Base-by-base conservation (phyloP, 1,140 invertebrate genomes). In the Drosophila burlai region DNA sequence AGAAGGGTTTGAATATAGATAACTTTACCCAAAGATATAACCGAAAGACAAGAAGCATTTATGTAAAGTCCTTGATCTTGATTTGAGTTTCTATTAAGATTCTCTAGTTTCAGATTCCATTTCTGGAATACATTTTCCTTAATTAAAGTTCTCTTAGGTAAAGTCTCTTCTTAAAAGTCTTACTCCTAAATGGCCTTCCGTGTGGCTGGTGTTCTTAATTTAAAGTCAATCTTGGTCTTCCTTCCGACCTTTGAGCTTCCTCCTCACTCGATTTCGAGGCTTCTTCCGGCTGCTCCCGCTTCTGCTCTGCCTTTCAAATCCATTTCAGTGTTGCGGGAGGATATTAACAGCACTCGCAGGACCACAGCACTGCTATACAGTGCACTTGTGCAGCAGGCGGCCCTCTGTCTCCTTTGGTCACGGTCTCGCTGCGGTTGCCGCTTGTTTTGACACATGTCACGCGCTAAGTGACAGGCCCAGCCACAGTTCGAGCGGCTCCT, bases 381-480 rank as follows among this genome's bases (percentile, higher is more conserved):
- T 57, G 71, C 71, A 74, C 71, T 73, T 52, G 54, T 52, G 71
- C 55, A 59, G 34, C 45, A n/a, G 65, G 52, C 26, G 4, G 10
- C 52, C 40, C 43, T 31, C 46, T n/a, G n/a, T 29, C 36, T 24
- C 45, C 55, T 57, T 40, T 73, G 69, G 69, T 74, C 71, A 74
- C 69, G 71, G 71, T 52, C 71, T 50, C 55, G 67, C 65, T 79
- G 76, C 61, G 62, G 61, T 72, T 73, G 50, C 60, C 63, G 58
- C 76, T 79, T 80, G 78, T 80, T 80, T 80, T 80, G 78, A 80
- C 76, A 80, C 78, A 80, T 80, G 78, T 80, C 78, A 80, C 76
- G 60, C 76, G 78, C 69, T 80, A 80, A 80, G 78, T 80, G 77
- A 80, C 77, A 80, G 77, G 47, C 43, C 68, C 76, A 80, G 68